Evolutionary conservation across 2,113 vertebrate species (phyloP).

Genomic region (Blennius ocellaris): DNA sequence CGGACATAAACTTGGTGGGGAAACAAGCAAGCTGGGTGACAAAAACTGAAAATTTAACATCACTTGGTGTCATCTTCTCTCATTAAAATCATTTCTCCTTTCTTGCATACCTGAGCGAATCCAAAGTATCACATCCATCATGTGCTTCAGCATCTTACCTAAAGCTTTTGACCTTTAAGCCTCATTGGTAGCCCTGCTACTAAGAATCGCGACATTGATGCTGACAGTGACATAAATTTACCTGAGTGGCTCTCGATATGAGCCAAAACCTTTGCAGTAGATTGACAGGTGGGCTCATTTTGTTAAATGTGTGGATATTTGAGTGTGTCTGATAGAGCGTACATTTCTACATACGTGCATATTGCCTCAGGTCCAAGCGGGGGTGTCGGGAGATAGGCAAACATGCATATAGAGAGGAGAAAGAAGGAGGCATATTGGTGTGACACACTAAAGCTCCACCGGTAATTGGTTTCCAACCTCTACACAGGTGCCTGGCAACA

Average conservation of each 20-base stretch:
- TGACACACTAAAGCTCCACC: conserved; percentile 50
- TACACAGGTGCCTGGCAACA: conserved; percentile 78
- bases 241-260: conserved; percentile 13
- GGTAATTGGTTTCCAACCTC: conserved; percentile 77
- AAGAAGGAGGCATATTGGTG: conserved; percentile 24
- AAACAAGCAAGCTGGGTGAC: neutral
- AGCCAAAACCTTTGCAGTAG: conserved; percentile 17
- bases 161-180: conserved; percentile 52
- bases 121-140: conserved; percentile 18
- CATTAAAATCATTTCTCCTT: neutral
- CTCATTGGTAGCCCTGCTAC: conserved; percentile 23
- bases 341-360: conserved; percentile 22
- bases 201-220: conserved; percentile 30
- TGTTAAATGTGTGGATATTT: neutral
- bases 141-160: conserved; percentile 41
- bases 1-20: too few relatives aligned
- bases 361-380: neutral
- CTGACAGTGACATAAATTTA: conserved; percentile 33
- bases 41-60: neutral
- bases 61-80: neutral
- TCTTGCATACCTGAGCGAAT: conserved; percentile 6
- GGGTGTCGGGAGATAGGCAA: neutral
- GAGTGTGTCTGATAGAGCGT: neutral
- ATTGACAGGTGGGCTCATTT: neutral
- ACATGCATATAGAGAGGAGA: neutral